A percentile compares a stretch with the other conserved stretches of the same genome.
These are phyloP conservation scores for Chloropsis cyanopogon DNA, from an alignment of 2,113 vertebrate genomes.

Conservation along the genomic window DNA sequence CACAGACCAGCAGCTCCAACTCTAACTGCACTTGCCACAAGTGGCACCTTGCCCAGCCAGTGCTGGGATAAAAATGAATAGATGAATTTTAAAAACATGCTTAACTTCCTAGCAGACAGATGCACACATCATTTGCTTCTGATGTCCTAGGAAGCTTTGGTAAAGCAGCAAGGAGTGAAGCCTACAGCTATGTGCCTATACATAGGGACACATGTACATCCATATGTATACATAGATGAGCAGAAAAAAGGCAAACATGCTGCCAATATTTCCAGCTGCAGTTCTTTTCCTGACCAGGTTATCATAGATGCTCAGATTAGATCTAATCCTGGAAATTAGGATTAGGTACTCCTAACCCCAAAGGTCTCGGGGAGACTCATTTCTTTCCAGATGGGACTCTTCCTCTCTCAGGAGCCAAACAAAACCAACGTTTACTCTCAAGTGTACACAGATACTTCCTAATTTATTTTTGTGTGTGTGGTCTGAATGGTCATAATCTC, in stretches of 20 bases:
- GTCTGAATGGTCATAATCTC: background rate
- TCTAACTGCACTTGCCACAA: background rate
- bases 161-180: background rate
- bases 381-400: background rate
- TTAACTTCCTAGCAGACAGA: background rate
- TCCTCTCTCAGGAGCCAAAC: background rate
- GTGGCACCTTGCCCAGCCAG: background rate
- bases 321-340: background rate
- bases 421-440: background rate
- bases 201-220: fast-evolving
- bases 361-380: background rate
- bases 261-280: background rate
- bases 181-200: fast-evolving
- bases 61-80: background rate
- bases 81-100: background rate
- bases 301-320: background rate
- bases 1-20: background rate
- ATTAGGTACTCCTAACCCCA: background rate
- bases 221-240: fast-evolving
- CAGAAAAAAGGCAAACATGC: background rate
- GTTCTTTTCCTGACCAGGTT: background rate
- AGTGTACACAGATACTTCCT: background rate
- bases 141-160: background rate
- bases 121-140: background rate
- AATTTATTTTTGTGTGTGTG: background rate